These are phyloP conservation scores for Trichechus manatus DNA, from an alignment of 2,113 vertebrate species.

Conservation along the genomic window DNA sequence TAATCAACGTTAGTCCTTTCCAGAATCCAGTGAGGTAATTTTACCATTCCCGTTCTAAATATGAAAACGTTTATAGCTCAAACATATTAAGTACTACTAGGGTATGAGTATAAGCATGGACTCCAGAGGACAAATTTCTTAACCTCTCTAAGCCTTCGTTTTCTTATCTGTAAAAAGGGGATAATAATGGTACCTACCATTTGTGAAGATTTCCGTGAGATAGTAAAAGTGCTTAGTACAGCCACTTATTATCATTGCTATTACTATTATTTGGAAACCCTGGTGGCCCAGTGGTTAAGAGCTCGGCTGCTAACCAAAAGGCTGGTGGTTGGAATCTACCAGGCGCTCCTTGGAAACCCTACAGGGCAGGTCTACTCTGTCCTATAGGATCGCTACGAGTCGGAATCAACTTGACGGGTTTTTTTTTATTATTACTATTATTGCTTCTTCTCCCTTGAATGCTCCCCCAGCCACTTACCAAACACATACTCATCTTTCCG, in stretches of 20 bases:
- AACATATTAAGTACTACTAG: neutral
- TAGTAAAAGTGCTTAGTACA: neutral
- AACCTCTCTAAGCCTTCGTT: neutral
- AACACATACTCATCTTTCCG: constrained; percentile 2
- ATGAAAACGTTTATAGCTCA: neutral
- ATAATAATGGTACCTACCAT: neutral
- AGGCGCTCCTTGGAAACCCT: too few species aligned
- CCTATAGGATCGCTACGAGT: too few species aligned
- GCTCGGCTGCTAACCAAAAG: too few species aligned
- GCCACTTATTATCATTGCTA: neutral
- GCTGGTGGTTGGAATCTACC: too few species aligned
- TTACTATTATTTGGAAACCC: too few species aligned
- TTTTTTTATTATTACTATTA: too few species aligned
- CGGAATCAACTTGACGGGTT: too few species aligned
- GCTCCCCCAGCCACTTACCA: neutral
- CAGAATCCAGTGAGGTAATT: neutral
- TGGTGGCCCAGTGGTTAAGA: too few species aligned
- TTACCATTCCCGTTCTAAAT: neutral
- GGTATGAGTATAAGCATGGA: neutral
- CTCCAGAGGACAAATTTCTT: neutral
- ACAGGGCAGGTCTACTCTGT: too few species aligned
- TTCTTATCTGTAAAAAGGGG: neutral
- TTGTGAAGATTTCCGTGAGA: neutral
- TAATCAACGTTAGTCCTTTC: neutral
- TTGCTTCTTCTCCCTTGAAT: neutral